Conservation (phyloP, 2,888 invertebrate genomes). For the Leuctra nigra region DNA sequence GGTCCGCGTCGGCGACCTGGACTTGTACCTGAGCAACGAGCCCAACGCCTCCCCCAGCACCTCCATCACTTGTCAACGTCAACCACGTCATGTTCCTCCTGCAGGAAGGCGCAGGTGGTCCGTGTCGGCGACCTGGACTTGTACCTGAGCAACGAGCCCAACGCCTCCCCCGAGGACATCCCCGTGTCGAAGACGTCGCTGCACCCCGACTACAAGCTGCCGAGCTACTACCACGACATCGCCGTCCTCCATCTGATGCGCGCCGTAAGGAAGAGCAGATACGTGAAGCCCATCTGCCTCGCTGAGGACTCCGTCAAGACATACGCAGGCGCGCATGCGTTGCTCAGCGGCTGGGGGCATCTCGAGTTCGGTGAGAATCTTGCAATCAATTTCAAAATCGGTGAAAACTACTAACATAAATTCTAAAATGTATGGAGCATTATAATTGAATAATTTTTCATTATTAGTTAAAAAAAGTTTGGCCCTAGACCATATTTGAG, state of each 20-base stretch:
- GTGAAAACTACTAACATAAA: too few relatives aligned
- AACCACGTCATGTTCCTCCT: too few relatives aligned
- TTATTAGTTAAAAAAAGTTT: too few relatives aligned
- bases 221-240: conserved; percentile 30
- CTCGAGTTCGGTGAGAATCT: conserved; percentile 26
- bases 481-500: too few relatives aligned
- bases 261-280: conserved; percentile 22
- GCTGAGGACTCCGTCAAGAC: conserved; percentile 18
- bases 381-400: too few relatives aligned
- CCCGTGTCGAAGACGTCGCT: conserved; percentile 22
- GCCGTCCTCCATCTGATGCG: conserved; percentile 27
- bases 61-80: too few relatives aligned
- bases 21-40: conserved; percentile 27
- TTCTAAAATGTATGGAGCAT: too few relatives aligned
- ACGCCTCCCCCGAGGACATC: conserved; percentile 28
- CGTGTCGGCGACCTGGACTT: conserved; percentile 32
- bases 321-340: conserved; percentile 21
- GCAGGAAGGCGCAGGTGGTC: conserved; percentile 29
- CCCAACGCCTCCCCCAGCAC: conserved; percentile 26
- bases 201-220: conserved; percentile 29
- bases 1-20: conserved; percentile 31
- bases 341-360: conserved; percentile 31
- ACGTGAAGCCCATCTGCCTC: conserved; percentile 29
- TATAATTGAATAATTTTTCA: too few relatives aligned
- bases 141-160: conserved; percentile 23